These are phyloP conservation scores for Zele albiditarsus DNA, from an alignment of 2,888 invertebrate species.

Conservation along the genomic window DNA sequence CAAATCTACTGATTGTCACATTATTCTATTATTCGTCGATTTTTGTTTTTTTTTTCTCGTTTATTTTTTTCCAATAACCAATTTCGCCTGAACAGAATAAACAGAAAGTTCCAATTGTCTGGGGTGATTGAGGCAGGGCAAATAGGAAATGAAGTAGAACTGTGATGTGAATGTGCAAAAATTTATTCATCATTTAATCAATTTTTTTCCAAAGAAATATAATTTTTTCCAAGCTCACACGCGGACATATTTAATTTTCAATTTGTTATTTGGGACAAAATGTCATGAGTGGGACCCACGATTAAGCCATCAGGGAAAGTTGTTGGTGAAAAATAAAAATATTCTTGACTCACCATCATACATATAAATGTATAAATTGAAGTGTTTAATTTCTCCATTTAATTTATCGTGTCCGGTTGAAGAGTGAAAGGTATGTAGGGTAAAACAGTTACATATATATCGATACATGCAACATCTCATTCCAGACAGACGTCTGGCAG, in stretches of 20 bases:
- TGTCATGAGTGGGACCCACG: constrained; percentile 44
- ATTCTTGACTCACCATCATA: background rate
- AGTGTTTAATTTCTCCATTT: constrained; percentile 62
- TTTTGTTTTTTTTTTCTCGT: background rate
- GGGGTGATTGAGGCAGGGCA: too few relatives aligned
- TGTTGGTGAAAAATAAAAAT: constrained; percentile 56
- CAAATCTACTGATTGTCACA: background rate
- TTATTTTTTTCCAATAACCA: constrained; percentile 36
- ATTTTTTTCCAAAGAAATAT: background rate
- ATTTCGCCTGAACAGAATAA: too few relatives aligned
- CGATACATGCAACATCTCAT: constrained; percentile 34
- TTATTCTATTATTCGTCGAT: background rate
- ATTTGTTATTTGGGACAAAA: constrained; percentile 37
- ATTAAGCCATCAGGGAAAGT: constrained; percentile 64
- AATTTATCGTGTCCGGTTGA: constrained; percentile 65
- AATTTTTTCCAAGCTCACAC: background rate
- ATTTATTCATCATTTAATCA: too few relatives aligned
- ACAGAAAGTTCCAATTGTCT: too few relatives aligned
- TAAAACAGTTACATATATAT: constrained; percentile 24
- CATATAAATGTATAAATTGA: constrained; percentile 13
- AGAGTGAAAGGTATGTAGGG: constrained; percentile 51
- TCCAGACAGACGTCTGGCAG: background rate
- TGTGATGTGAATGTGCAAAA: too few relatives aligned
- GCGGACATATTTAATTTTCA: constrained; percentile 44
- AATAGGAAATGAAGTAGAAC: too few relatives aligned